Percentiles rank a stretch among this genome's conserved stretches.
Conservation (phyloP, 1,140 invertebrate genomes). For the roundworm (Caenorhabditis elegans) region DNA sequence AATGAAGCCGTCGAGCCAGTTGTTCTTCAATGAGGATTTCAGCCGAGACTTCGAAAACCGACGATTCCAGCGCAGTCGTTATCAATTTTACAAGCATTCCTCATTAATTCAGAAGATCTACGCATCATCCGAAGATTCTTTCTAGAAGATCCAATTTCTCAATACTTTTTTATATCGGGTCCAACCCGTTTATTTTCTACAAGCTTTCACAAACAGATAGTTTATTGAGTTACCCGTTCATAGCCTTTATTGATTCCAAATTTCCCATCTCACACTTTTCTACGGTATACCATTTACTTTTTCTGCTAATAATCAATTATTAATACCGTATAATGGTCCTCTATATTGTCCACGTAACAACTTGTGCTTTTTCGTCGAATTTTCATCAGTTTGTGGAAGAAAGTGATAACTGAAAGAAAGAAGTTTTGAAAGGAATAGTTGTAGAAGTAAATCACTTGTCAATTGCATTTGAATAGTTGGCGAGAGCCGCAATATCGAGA, state of each 20-base stretch:
- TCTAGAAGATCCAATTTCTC: neutral
- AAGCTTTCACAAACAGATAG: neutral
- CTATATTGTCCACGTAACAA: slow-evolving; percentile 44
- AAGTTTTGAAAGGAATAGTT: neutral
- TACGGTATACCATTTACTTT: neutral
- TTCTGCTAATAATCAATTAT: neutral
- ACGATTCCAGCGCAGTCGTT: neutral
- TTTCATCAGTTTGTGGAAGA: slow-evolving; percentile 24
- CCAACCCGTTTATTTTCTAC: neutral
- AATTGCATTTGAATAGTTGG: slow-evolving; percentile 29
- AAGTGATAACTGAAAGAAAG: slow-evolving; percentile 46
- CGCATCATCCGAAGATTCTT: neutral
- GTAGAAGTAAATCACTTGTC: slow-evolving; percentile 41
- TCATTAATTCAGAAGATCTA: neutral
- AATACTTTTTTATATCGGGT: neutral
- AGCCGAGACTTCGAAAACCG: neutral
- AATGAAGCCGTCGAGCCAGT: neutral
- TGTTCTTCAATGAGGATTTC: neutral
- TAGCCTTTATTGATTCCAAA: neutral
- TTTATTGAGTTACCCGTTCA: neutral
- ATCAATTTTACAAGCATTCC: slow-evolving; percentile 24
- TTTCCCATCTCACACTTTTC: neutral
- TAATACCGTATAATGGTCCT: slow-evolving; percentile 50
- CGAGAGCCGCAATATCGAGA: slow-evolving; percentile 44
- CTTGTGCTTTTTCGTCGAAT: slow-evolving; percentile 35